Evolutionary conservation across 1,140 invertebrate genomes (phyloP).

Genomic region (Eubasilissa regina): DNA sequence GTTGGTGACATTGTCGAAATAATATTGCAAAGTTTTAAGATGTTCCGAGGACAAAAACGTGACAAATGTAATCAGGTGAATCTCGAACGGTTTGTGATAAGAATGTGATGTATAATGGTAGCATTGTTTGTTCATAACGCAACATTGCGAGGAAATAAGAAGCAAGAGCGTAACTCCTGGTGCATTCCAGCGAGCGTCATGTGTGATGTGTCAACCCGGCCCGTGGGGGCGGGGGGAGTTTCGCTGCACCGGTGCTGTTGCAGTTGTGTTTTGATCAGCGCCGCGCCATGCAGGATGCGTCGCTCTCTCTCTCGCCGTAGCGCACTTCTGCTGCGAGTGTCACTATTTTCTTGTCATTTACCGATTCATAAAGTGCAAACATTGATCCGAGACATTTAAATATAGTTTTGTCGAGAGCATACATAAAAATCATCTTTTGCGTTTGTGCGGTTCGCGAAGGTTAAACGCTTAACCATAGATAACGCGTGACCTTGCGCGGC

Average conservation of each 20-base stretch:
- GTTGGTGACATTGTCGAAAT: neutral
- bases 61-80: neutral
- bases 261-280: slow-evolving; percentile 7
- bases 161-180: neutral
- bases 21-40: neutral
- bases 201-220: neutral
- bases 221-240: neutral
- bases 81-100: neutral
- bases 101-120: neutral
- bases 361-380: neutral
- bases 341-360: neutral
- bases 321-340: neutral
- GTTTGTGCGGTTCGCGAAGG: slow-evolving; percentile 28
- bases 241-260: slow-evolving; percentile 26
- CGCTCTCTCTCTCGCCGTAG: neutral
- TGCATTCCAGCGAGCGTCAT: neutral
- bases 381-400: neutral
- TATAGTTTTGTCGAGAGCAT: neutral
- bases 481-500: slow-evolving; percentile 47
- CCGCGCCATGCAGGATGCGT: slow-evolving; percentile 5
- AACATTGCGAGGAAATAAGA: slow-evolving; percentile 3
- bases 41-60: too few species aligned
- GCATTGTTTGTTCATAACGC: neutral
- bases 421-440: neutral
- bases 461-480: slow-evolving; percentile 52